These are phyloP conservation scores for Eretmochelys imbricata DNA, from an alignment of 2,113 vertebrate genomes.

Conservation along the genomic window DNA sequence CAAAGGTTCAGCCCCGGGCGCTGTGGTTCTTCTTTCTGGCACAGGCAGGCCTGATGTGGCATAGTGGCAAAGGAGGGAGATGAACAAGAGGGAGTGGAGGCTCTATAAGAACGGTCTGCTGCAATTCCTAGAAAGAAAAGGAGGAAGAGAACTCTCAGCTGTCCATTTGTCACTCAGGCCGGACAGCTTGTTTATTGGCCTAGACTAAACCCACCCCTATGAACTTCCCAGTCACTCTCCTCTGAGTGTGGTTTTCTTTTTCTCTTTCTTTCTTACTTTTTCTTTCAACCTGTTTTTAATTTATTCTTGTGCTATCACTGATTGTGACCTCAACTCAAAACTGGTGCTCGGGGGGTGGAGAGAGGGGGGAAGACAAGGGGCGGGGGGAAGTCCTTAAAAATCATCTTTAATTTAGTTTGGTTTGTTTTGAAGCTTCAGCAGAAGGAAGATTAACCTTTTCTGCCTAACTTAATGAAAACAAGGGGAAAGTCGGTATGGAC, in stretches of 20 bases:
- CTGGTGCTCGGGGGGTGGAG: conserved; percentile 46
- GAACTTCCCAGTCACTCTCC: conserved; percentile 26
- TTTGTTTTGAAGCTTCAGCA: conserved; percentile 74
- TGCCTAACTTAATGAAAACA: conserved; percentile 76
- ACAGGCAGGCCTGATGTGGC: background rate
- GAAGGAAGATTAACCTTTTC: conserved; percentile 74
- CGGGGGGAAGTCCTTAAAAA: conserved; percentile 50
- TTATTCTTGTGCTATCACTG: conserved; percentile 77
- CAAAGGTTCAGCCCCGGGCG: background rate
- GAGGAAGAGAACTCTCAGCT: background rate
- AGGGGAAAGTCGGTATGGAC: conserved; percentile 74
- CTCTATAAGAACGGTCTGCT: background rate
- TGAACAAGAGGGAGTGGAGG: rapidly evolving
- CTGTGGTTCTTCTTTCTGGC: background rate
- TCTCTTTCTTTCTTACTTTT: conserved; percentile 61
- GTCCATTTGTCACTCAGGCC: conserved; percentile 7
- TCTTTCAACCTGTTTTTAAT: conserved; percentile 82
- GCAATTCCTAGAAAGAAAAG: conserved; percentile 59
- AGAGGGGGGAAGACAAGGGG: background rate
- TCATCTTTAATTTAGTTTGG: conserved; percentile 69
- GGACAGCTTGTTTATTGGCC: conserved; percentile 44
- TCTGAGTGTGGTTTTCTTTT: conserved; percentile 51
- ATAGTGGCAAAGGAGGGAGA: background rate
- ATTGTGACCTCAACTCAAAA: conserved; percentile 80
- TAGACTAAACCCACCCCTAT: conserved; percentile 43